Evolutionary conservation across 2,797 vertebrate genomes (phyloP).

Genomic region (Stomatorhinus walkeri): DNA sequence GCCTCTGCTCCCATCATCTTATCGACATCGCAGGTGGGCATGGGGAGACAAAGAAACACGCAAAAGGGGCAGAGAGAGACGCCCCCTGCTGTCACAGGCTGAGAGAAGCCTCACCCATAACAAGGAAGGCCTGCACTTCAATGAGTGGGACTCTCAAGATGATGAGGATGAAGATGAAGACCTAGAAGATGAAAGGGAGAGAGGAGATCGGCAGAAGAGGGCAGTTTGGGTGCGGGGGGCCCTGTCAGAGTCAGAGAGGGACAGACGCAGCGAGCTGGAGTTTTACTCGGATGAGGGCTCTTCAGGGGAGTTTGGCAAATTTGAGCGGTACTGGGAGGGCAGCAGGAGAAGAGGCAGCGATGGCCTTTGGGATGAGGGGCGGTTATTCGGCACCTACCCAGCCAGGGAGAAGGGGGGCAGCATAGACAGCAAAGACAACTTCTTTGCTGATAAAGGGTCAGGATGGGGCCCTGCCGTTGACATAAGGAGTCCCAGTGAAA

Average conservation of each 20-base stretch:
- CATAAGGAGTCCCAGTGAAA: constrained; percentile 53
- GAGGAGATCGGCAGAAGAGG: constrained; percentile 48
- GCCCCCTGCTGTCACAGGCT: constrained; percentile 54
- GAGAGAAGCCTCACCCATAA: constrained; percentile 52
- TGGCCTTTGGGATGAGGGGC: constrained; percentile 65
- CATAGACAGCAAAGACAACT: constrained; percentile 63
- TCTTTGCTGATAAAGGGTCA: constrained; percentile 56
- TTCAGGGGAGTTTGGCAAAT: constrained; percentile 71
- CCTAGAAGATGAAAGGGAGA: constrained; percentile 43
- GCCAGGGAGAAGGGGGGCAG: constrained; percentile 65
- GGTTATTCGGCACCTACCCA: constrained; percentile 72
- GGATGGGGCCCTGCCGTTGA: constrained; percentile 53
- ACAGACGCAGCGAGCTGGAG: constrained; percentile 57
- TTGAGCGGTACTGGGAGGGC: constrained; percentile 70
- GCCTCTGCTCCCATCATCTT: constrained; percentile 59
- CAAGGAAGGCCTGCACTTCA: constrained; percentile 61
- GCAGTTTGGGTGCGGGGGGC: constrained; percentile 46
- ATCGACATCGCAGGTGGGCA: constrained; percentile 62
- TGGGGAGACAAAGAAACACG: constrained; percentile 55
- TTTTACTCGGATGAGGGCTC: constrained; percentile 62
- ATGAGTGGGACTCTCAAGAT: constrained; percentile 63
- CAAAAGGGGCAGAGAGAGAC: constrained; percentile 57
- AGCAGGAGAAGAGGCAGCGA: constrained; percentile 63
- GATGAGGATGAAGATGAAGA: constrained; percentile 56
- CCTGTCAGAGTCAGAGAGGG: constrained; percentile 58